phyloP scores from a whole-genome alignment of 2,113 vertebrate genomes.

The Hyperoodon ampullatus region DNA sequence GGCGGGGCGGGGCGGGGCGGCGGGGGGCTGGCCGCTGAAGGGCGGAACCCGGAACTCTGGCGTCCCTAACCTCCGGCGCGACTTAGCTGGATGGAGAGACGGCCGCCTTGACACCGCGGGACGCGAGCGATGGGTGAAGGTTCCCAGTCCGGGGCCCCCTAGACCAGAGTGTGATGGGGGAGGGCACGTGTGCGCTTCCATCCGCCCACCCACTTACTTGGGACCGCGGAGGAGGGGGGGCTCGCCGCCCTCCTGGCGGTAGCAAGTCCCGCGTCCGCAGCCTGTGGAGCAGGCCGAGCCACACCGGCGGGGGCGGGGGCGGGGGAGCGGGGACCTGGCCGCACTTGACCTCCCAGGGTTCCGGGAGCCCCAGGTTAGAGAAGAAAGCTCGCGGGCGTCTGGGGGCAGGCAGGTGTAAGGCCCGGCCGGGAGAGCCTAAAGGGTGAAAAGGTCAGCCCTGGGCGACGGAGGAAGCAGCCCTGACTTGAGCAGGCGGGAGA shows the following conservation, averaged over 20 bases:
- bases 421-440: background rate
- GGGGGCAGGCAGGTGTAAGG: accelerated
- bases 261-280: accelerated
- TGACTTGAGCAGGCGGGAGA: background rate
- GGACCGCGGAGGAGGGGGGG: background rate
- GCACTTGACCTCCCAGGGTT: background rate
- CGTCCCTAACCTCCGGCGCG: accelerated
- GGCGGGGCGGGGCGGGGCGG: background rate
- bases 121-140: constrained; percentile 21
- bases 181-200: background rate
- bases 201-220: too few relatives aligned
- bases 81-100: background rate
- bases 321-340: accelerated
- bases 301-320: accelerated
- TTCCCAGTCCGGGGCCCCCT: background rate
- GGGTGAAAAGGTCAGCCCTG: too few relatives aligned
- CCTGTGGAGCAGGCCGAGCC: background rate
- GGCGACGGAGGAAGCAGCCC: too few relatives aligned
- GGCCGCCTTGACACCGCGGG: accelerated
- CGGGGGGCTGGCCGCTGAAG: accelerated
- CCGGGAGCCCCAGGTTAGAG: background rate
- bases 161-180: background rate
- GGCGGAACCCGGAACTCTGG: accelerated
- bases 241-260: background rate
- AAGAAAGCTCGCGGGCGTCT: accelerated